Evolutionary conservation across 2,113 vertebrate genomes (phyloP).

Genomic region (Corythoichthys haematopterus): DNA sequence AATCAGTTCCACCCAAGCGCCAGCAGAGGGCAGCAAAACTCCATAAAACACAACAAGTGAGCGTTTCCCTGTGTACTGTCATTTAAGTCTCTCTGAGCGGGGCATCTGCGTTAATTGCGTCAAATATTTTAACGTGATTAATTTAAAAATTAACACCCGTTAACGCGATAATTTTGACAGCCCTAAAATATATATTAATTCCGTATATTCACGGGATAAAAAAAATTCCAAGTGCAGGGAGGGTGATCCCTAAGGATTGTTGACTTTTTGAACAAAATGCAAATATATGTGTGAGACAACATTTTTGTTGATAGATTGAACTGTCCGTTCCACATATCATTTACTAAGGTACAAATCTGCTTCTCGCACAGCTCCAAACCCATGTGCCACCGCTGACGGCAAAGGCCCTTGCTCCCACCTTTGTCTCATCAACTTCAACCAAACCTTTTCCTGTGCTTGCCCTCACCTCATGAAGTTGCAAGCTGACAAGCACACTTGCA

Average conservation of each 20-base stretch:
- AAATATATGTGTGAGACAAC: no score
- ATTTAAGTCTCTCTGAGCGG: no score
- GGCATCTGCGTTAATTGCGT: no score
- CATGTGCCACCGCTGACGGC: conserved; percentile 85
- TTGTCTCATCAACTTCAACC: conserved; percentile 95
- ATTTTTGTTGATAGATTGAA: conserved; percentile 19
- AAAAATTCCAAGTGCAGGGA: conserved; percentile 1
- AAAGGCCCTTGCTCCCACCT: conserved; percentile 90
- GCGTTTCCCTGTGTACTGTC: no score
- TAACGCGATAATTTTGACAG: no score
- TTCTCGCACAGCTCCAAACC: conserved; percentile 77
- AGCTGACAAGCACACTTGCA: conserved; percentile 85
- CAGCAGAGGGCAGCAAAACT: no score
- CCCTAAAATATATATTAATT: conserved; percentile 8
- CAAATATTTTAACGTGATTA: no score
- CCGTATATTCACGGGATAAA: neutral
- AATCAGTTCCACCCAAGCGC: no score
- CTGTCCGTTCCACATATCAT: neutral
- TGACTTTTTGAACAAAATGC: conserved; percentile 34
- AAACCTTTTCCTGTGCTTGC: conserved; percentile 87
- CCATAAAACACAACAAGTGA: no score
- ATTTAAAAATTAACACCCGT: no score
- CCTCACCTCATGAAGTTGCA: conserved; percentile 94
- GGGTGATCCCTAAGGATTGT: conserved; percentile 9
- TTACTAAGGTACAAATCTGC: neutral